Percentiles rank a stretch among this genome's conserved stretches.
These are phyloP conservation scores for Xestia ashworthii DNA, from an alignment of 2,888 invertebrate genomes.

Conservation along the genomic window DNA sequence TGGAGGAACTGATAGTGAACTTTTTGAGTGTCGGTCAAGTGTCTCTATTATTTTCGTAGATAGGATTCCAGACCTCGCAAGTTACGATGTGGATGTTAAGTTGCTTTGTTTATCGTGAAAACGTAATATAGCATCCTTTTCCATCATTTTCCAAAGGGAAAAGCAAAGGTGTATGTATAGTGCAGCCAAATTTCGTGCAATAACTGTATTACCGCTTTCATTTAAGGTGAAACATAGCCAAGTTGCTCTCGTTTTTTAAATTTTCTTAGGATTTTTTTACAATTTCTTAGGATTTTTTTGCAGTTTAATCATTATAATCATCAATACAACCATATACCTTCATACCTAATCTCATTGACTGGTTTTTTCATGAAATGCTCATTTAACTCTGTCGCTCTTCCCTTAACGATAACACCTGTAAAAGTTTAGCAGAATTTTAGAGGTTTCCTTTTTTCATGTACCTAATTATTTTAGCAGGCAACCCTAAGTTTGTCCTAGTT, in stretches of 20 bases:
- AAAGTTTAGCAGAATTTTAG: neutral
- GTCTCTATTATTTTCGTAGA: neutral
- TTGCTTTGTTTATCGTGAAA: neutral
- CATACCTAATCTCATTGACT: no score
- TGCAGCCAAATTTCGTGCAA: no score
- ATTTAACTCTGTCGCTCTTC: no score
- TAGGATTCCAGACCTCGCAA: neutral
- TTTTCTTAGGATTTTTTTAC: no score
- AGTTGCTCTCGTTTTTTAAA: no score
- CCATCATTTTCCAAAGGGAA: neutral
- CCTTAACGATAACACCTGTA: no score
- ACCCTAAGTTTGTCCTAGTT: conserved; percentile 61
- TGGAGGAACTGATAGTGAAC: neutral
- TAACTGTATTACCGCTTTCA: no score
- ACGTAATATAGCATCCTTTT: neutral
- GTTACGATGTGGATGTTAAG: neutral
- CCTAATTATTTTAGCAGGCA: conserved; percentile 19
- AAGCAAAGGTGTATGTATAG: neutral
- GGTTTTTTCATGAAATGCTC: no score
- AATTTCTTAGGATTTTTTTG: no score
- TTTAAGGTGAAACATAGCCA: no score
- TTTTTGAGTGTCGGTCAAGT: neutral
- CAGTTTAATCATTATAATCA: no score
- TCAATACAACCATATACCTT: no score
- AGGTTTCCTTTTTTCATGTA: neutral